A percentile compares a stretch with the other conserved stretches of the same genome.
phyloP scores from a whole-genome alignment of 2,797 vertebrate species.

The Phylloscopus collybita region DNA sequence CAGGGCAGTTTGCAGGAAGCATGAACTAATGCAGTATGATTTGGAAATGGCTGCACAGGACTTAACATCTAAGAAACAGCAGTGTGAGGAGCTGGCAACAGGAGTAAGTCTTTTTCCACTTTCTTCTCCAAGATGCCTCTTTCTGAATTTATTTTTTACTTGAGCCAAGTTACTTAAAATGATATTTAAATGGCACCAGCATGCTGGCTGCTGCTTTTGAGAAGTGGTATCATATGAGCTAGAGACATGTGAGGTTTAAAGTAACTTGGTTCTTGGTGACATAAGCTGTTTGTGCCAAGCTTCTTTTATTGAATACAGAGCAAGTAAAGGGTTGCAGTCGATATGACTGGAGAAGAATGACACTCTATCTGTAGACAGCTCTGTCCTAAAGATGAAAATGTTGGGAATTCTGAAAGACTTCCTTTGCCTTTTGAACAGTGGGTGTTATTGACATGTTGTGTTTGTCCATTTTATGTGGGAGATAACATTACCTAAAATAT shows the following conservation, averaged over 20 bases:
- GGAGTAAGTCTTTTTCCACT: constrained; percentile 82
- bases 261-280: constrained; percentile 8
- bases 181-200: constrained; percentile 33
- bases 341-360: background rate
- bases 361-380: background rate
- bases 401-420: background rate
- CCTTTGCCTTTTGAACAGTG: background rate
- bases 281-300: background rate
- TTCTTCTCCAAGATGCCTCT: constrained; percentile 20
- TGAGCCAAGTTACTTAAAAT: constrained; percentile 45
- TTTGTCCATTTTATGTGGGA: background rate
- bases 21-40: constrained; percentile 94
- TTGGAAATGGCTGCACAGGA: constrained; percentile 91
- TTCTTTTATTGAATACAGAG: background rate
- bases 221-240: background rate
- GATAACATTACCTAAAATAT: background rate
- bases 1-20: constrained; percentile 95
- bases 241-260: constrained; percentile 18
- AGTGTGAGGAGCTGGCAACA: constrained; percentile 92
- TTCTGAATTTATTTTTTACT: background rate
- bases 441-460: background rate
- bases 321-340: background rate
- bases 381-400: background rate
- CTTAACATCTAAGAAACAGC: constrained; percentile 92
- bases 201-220: background rate